Percentiles rank a stretch among this genome's conserved stretches.
Evolutionary conservation across 2,797 vertebrate genomes (phyloP).

Genomic region (Periophthalmus magnuspinnatus): DNA sequence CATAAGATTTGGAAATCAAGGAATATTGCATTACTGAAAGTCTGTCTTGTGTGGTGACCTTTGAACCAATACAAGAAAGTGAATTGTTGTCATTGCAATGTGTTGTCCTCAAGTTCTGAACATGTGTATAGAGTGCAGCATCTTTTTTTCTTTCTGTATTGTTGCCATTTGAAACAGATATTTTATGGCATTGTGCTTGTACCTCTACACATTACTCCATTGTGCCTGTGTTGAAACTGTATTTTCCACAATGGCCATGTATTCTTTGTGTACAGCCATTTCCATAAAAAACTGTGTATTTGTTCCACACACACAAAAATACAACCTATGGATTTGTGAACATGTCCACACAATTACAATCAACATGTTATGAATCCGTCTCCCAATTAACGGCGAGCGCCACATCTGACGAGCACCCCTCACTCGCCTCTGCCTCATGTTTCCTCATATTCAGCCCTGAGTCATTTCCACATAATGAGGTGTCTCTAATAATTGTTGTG

Average conservation of each 20-base stretch:
- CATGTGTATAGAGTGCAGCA: neutral
- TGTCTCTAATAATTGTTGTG: constrained; percentile 35
- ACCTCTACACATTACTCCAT: neutral
- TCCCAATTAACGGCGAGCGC: constrained; percentile 38
- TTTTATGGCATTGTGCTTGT: neutral
- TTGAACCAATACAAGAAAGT: neutral
- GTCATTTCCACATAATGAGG: constrained; percentile 55
- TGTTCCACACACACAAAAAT: constrained; percentile 21
- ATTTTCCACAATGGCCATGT: neutral
- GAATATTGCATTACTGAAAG: no score
- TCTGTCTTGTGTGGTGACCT: no score
- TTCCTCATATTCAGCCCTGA: constrained; percentile 42
- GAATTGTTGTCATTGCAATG: neutral
- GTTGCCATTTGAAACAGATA: neutral
- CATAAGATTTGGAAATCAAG: no score
- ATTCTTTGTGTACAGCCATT: constrained; percentile 2
- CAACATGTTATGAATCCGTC: constrained; percentile 13
- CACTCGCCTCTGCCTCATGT: constrained; percentile 28
- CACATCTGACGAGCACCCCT: constrained; percentile 44
- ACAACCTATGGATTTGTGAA: constrained; percentile 41
- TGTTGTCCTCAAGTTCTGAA: neutral
- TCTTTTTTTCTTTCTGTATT: neutral
- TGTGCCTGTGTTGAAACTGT: neutral
- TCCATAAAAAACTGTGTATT: constrained; percentile 17
- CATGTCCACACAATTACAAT: constrained; percentile 7